Evolutionary conservation across 2,888 invertebrate genomes (phyloP).

Genomic region (Micoletzkya japonica): DNA sequence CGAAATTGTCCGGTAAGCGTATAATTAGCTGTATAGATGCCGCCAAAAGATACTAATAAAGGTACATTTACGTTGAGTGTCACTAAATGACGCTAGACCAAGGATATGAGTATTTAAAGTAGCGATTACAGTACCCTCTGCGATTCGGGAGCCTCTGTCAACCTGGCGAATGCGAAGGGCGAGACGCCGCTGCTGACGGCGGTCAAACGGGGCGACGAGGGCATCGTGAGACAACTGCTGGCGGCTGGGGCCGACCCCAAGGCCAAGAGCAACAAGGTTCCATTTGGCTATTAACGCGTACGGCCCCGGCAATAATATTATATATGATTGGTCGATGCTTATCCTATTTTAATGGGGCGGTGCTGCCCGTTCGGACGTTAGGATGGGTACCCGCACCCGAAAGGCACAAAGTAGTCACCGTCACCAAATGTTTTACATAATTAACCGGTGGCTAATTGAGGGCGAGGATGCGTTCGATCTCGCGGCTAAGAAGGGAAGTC

Average conservation of each 20-base stretch:
- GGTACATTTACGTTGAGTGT: no score
- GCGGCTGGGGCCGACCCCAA: constrained; percentile 70
- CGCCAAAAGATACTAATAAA: no score
- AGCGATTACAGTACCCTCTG: constrained; percentile 45
- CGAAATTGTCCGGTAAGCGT: constrained; percentile 69
- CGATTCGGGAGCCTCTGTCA: constrained; percentile 71
- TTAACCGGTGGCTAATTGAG: constrained; percentile 22
- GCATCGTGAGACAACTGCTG: constrained; percentile 70
- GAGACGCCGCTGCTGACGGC: constrained; percentile 73
- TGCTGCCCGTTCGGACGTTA: no score
- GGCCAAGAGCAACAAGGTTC: constrained; percentile 41
- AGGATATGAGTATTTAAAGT: no score
- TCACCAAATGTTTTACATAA: background rate
- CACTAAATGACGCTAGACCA: no score
- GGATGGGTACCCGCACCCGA: no score
- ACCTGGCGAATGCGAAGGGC: constrained; percentile 71
- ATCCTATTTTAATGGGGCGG: no score
- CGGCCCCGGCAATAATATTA: no score
- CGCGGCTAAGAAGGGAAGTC: constrained; percentile 36
- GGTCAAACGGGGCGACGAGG: constrained; percentile 69
- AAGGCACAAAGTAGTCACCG: no score
- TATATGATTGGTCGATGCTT: no score
- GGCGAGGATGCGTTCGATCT: constrained; percentile 49
- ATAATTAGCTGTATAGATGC: background rate
- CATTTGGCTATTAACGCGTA: constrained; percentile 5